Evolutionary conservation across 2,888 invertebrate species (phyloP), one percentile per base, ranked within the genome.

Genomic region (Philereme vetulata): DNA sequence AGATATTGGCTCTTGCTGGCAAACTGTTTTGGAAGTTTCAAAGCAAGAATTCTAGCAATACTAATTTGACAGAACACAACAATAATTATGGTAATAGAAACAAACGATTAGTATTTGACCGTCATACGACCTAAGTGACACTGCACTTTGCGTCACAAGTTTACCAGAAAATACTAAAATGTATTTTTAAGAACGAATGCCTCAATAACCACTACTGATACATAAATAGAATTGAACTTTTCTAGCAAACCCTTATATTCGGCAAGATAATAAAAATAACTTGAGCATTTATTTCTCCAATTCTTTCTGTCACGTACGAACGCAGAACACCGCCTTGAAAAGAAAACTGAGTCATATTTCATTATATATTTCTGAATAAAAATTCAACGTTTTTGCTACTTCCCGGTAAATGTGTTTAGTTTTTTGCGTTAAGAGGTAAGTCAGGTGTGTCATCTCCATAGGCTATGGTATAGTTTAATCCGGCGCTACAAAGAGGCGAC

Each of bases 361-460:
- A 44, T 51, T 46, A 56, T 6, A 55, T 47, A 40, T 59, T 63
- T 58, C 44, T 35, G 33, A 46, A 44, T 51, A 53, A 56, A 63
- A 59, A 38, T 9, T 40, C 21, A 21, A 1, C 11, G 42, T 40
- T 48, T 36, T 51, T 6, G 5, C 32, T 44, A 48, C 62, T 44
- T 58, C 60, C 64, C 56, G 46, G 21, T 43, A 44, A 35, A 44
- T 50, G 7, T 44, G 36, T 40, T 9, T 54, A 43, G 62, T 48
- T 58, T 60, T 62, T 51, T 69, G 71, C 72, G 65, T 54, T 48
- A 51, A 21, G 50, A 49, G 50, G 68, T 70, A 72, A 71, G 70
- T 71, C 77, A 77, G 75, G 73, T 77, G 76, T 83, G 84, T 80
- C 82, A 80, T 76, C 77, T 76, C 68, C 60, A 73, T 74, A 66